A percentile compares a stretch with the other conserved stretches of the same genome.
phyloP scores from a whole-genome alignment of 2,888 invertebrate species.

The Ligdia adustata region DNA sequence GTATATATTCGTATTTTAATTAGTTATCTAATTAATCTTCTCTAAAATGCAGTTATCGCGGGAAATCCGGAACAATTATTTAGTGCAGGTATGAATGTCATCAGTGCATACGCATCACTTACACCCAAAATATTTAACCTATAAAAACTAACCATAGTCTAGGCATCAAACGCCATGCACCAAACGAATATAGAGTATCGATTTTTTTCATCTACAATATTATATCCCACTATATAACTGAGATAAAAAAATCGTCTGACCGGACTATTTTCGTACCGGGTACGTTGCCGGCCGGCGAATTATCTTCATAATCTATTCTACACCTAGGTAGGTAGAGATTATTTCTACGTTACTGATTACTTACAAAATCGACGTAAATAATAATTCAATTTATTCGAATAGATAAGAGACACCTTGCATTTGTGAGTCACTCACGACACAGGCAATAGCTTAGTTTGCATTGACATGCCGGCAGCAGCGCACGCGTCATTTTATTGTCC shows the following conservation, averaged over 20 bases:
- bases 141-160: neutral
- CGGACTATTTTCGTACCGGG: conserved; percentile 22
- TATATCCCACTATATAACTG: conserved; percentile 8
- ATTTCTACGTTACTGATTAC: conserved; percentile 28
- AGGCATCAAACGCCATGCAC: neutral
- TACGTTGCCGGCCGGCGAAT: conserved; percentile 16
- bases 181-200: conserved; percentile 11
- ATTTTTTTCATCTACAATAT: conserved; percentile 10
- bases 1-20: too few species aligned
- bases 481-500: conserved; percentile 50
- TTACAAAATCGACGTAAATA: conserved; percentile 47
- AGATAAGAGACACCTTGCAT: conserved; percentile 76
- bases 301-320: neutral
- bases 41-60: neutral
- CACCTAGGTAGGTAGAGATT: conserved; percentile 1
- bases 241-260: conserved; percentile 11
- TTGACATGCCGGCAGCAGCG: conserved; percentile 61
- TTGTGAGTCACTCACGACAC: conserved; percentile 54
- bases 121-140: neutral
- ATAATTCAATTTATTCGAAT: conserved; percentile 28
- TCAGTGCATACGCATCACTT: neutral
- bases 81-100: neutral
- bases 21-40: too few species aligned
- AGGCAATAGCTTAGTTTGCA: conserved; percentile 61
- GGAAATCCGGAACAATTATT: conserved; percentile 4